A percentile compares a stretch with the other conserved stretches of the same genome.
phyloP scores from a whole-genome alignment of 2,888 invertebrate genomes.

The Labia minor region DNA sequence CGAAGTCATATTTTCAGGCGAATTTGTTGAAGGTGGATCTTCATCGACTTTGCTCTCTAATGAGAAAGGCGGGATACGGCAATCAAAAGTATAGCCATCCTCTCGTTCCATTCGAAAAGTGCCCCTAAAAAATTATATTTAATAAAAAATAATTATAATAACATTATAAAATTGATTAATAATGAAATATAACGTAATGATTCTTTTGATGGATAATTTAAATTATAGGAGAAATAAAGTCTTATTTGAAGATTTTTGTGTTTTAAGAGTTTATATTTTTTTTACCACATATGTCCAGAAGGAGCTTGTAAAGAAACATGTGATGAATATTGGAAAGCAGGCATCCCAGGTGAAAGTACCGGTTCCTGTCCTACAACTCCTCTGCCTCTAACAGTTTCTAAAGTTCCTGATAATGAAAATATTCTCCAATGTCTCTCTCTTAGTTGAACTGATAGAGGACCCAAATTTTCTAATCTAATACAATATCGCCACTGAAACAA shows the following conservation, averaged over 20 bases:
- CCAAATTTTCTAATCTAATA: slow-evolving; percentile 89
- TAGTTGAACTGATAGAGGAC: slow-evolving; percentile 77
- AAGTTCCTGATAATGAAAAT: slow-evolving; percentile 83
- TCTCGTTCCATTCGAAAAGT: slow-evolving; percentile 95
- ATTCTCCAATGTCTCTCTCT: slow-evolving; percentile 98
- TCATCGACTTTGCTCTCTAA: slow-evolving; percentile 86
- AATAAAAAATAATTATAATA: too few relatives aligned
- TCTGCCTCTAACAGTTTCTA: slow-evolving; percentile 87
- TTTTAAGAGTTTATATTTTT: too few relatives aligned
- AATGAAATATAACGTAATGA: neutral
- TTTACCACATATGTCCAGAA: slow-evolving; percentile 94
- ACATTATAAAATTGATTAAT: slow-evolving; percentile 19
- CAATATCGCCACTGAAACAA: slow-evolving; percentile 85
- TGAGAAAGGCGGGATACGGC: slow-evolving; percentile 94
- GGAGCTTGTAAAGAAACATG: slow-evolving; percentile 95
- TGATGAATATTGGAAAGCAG: slow-evolving; percentile 96
- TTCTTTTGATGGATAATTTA: neutral
- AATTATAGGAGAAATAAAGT: neutral
- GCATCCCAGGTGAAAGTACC: slow-evolving; percentile 70
- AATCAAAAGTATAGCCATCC: slow-evolving; percentile 94
- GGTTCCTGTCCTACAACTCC: slow-evolving; percentile 99
- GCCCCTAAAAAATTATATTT: slow-evolving; percentile 51
- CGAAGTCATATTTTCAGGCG: slow-evolving; percentile 17
- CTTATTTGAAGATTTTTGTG: neutral
- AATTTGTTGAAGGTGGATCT: slow-evolving; percentile 33